Evolutionary conservation across 2,888 invertebrate species (phyloP), one percentile per base, ranked within the genome.

Genomic region (Plemyria rubiginata): DNA sequence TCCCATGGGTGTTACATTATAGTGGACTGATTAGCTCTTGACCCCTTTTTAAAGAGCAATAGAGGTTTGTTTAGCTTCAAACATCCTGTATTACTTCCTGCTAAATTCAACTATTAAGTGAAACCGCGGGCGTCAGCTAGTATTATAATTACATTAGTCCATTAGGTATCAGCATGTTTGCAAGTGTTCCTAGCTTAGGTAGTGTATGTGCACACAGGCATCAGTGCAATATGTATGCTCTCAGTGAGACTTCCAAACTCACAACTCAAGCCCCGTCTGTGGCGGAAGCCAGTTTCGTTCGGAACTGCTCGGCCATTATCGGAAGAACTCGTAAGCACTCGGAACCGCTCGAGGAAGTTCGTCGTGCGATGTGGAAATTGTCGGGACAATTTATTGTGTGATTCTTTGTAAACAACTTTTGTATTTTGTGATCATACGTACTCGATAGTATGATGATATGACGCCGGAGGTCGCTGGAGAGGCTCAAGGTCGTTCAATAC

Each of bases 261-360:
- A 50, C 61, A 69, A 68, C 70, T 53, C 15, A 16, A 5, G 12
- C 6, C 7, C 15, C 29, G 15, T 46, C 54, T 54, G 54, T 46
- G 54, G 28, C 48, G 55, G 59, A 51, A 54, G 60, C 38, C 43
- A n/a, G 53, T 36, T 59, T 66, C 66, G 68, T 12, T 11, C 36
- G 70, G 54, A 32, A 16, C 11, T 15, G 11, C 53, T 79, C 80
- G 80, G 70, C 45, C 38, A 45, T 43, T 50, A 48, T 78, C 77
- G 78, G 68, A 54, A 61, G 45, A 51, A 9, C 56, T 65, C 70
- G 69, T 60, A 52, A 55, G 45, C 53, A 11, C 56, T 65, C 70
- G 69, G 62, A 52, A 55, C 13, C 15, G 32, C 36, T 50, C 50
- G 61, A 48, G n/a, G 7, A 43, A 11, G 50, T 50, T 56, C 65